These are phyloP conservation scores for rabbit (Oryctolagus cuniculus) DNA, from an alignment of 2,113 vertebrate genomes.

Conservation along the genomic window mOryCun1.1 NC_091443.1:101591001-101591500, in stretches of 20 bases:
- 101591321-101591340: not conserved
- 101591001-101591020: not conserved
- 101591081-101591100: not conserved
- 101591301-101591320: not conserved
- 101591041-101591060: not conserved
- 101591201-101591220: not conserved
- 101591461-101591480: no score
- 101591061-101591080: not conserved
- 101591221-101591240: not conserved
- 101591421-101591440: no score
- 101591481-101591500: no score
- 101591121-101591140: not conserved
- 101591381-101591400: no score
- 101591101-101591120: not conserved
- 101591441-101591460: no score
- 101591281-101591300: not conserved
- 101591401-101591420: no score
- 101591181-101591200: not conserved
- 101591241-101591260: not conserved
- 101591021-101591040: not conserved
- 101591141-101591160: slow-evolving; percentile 7
- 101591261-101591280: not conserved
- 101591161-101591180: not conserved
- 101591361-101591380: not conserved
- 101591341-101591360: not conserved